Conservation (phyloP, 2,797 vertebrate species). For the Neosalanx taihuensis region DNA sequence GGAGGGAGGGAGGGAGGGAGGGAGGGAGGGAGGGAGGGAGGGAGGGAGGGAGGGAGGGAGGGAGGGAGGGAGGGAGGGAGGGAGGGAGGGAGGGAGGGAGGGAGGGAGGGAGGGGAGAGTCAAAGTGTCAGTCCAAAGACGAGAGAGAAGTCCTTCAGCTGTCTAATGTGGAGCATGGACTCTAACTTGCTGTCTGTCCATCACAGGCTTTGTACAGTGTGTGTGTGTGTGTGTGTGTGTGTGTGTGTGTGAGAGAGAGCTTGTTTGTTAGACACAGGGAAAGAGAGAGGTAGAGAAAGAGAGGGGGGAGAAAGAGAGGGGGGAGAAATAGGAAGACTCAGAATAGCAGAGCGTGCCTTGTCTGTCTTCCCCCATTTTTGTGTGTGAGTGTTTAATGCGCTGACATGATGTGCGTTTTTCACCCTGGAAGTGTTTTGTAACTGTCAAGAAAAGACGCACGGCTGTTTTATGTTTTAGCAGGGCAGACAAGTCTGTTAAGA, state of each 20-base stretch:
- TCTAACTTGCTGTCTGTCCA: not conserved
- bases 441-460: constrained; percentile 27
- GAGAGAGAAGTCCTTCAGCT: constrained; percentile 5
- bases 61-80: constrained; percentile 2
- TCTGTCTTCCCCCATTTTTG: constrained; percentile 12
- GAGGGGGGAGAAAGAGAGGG: constrained; percentile 61
- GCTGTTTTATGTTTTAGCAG: constrained; percentile 23
- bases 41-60: constrained; percentile 17
- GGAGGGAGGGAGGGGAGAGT: not conserved
- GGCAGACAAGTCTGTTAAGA: constrained; percentile 53
- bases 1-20: constrained; percentile 9
- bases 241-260: constrained; percentile 8
- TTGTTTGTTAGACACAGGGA: constrained; percentile 18
- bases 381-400: constrained; percentile 10
- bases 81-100: constrained; percentile 20
- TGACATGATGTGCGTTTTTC: constrained; percentile 6
- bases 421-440: constrained; percentile 30
- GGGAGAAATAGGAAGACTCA: not conserved
- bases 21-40: constrained; percentile 14
- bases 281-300: not conserved
- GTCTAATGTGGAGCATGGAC: not conserved
- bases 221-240: not conserved
- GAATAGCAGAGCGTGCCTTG: not conserved
- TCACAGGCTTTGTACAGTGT: not conserved
- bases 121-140: not conserved